Conservation (phyloP, 2,797 vertebrate genomes). For the Rachycentron canadum region DNA sequence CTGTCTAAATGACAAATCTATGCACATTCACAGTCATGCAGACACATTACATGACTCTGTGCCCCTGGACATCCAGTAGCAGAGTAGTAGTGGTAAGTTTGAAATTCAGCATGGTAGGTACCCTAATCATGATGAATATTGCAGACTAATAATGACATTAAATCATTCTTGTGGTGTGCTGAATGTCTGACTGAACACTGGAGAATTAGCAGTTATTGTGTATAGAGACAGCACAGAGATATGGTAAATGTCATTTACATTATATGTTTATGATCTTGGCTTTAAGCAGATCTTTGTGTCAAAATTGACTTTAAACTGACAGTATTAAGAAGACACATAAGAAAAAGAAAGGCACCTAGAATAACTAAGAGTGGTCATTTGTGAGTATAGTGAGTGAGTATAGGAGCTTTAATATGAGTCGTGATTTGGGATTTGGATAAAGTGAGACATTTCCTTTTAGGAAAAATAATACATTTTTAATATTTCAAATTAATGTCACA, state of each 20-base stretch:
- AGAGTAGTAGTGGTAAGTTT: slow-evolving; percentile 13
- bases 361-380: not conserved
- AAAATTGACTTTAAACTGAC: slow-evolving; percentile 12
- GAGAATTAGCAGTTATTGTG: not conserved
- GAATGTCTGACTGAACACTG: slow-evolving; percentile 13
- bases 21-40: not conserved
- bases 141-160: not conserved
- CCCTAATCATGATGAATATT: slow-evolving; percentile 9
- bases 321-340: not conserved
- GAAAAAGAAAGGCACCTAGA: not conserved
- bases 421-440: not conserved
- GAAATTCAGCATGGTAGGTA: not conserved
- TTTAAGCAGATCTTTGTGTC: slow-evolving; percentile 12
- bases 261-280: slow-evolving; percentile 4
- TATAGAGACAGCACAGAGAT: slow-evolving; percentile 2
- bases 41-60: not conserved
- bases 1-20: slow-evolving; percentile 43
- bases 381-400: not conserved
- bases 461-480: no score
- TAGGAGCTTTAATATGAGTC: not conserved
- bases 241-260: slow-evolving; percentile 12
- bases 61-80: not conserved
- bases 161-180: not conserved
- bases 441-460: not conserved
- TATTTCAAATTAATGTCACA: no score